A percentile compares a stretch with the other conserved stretches of the same genome.
Conservation (phyloP, 2,113 vertebrate species). For the Helogale parvula region DNA sequence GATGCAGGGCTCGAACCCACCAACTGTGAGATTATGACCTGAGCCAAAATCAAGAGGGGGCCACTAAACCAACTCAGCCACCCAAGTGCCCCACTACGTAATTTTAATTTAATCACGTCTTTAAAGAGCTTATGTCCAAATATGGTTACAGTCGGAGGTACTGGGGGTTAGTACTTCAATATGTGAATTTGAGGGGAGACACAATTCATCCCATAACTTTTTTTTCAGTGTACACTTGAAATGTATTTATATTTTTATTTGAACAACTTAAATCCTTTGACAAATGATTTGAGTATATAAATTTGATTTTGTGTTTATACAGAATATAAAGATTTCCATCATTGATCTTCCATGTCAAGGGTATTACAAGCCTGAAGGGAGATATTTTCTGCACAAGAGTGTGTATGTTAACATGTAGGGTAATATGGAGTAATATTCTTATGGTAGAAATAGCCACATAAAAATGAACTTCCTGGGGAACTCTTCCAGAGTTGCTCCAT, state of each 20-base stretch:
- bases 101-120: not conserved
- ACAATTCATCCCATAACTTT: not conserved
- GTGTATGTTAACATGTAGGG: slow-evolving; percentile 72
- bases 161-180: not conserved
- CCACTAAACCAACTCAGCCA: too few species aligned
- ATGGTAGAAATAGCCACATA: not conserved
- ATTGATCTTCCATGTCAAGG: slow-evolving; percentile 90
- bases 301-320: slow-evolving; percentile 91
- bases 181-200: not conserved
- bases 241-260: slow-evolving; percentile 89
- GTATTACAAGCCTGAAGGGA: slow-evolving; percentile 86
- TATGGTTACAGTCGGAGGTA: not conserved
- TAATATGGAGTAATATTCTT: not conserved
- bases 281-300: slow-evolving; percentile 98
- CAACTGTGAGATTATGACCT: too few species aligned
- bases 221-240: slow-evolving; percentile 74
- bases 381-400: slow-evolving; percentile 82
- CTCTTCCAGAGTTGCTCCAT: not conserved
- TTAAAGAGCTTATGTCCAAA: not conserved
- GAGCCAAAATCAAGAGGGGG: too few species aligned
- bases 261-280: slow-evolving; percentile 90
- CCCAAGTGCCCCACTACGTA: too few species aligned
- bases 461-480: not conserved
- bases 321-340: slow-evolving; percentile 95
- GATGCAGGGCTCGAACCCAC: too few species aligned